Evolutionary conservation across 2,888 invertebrate species (phyloP), one percentile per base, ranked within the genome.

Genomic region (Bruchidius siliquastri): DNA sequence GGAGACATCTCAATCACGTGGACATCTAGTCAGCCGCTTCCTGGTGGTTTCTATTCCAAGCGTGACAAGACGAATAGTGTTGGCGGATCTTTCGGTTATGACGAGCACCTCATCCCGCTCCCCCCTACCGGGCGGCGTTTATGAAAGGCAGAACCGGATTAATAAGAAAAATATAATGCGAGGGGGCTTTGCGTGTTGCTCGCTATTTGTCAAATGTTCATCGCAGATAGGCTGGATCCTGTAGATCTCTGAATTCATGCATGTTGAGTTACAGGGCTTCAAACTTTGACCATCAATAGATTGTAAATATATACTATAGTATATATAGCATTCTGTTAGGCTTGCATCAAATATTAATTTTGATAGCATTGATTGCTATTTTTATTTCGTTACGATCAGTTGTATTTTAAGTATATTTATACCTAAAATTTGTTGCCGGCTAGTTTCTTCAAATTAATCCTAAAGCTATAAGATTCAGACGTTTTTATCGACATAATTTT

Each of bases 71-170:
- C 69, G 22, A 69, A 73, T 69, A 67, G 71, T 71, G 71, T 74
- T 70, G 69, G 68, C 73, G 72, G 74, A 74, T 79, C 74, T 78
- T 79, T 75, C 75, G 74, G 73, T 73, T 76, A 67, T 74, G 49
- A 68, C 21, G 73, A 74, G 18, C 49, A 13, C 18, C 10, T 49
- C 13, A 13, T 13, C 49, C 49, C 49, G 1, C 49, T 18, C 49
- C 49, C 49, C 49, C 49, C 18, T 49, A 18, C 6, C 49, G 49
- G 49, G 49, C 49, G 49, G 49, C 49, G 49, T 49, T 4, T 49
- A 49, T 49, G 49, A 49, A 49, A 49, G 18, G 49, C 49, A 49
- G 49, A 18, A 13, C 49, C 49, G 49, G 18, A 3, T 49, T 49
- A 18, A 13, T 49, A 18, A 49, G 1, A 18, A 49, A 13, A 18